These are phyloP conservation scores for Drosophila serrata DNA, from an alignment of 1,140 invertebrate genomes.

Conservation along the genomic window DNA sequence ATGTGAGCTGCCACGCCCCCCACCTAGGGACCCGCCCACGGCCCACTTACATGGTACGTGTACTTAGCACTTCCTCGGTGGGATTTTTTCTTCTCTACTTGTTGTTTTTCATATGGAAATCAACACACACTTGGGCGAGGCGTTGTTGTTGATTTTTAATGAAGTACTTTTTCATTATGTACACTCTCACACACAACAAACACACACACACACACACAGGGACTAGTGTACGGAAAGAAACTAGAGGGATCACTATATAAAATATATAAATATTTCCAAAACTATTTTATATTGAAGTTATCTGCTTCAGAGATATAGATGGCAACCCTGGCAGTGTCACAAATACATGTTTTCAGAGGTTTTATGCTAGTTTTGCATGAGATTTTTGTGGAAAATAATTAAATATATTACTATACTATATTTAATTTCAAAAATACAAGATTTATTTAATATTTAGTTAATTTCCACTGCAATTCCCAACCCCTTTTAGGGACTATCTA, in stretches of 20 bases:
- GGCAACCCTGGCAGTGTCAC: not conserved
- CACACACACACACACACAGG: slow-evolving; percentile 6
- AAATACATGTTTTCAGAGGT: not conserved
- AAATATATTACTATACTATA: not conserved
- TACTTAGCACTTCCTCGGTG: slow-evolving; percentile 77
- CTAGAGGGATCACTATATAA: too few relatives aligned
- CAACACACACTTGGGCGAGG: slow-evolving; percentile 68
- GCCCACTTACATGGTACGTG: slow-evolving; percentile 65
- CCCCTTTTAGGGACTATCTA: not conserved
- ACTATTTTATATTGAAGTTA: too few relatives aligned
- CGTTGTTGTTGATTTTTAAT: slow-evolving; percentile 78
- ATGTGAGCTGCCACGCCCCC: slow-evolving; percentile 40
- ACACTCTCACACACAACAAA: slow-evolving; percentile 29
- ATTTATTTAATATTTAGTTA: too few relatives aligned
- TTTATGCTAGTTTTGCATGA: not conserved
- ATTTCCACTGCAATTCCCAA: not conserved
- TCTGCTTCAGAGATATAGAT: not conserved
- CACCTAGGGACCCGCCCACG: not conserved
- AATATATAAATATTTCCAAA: not conserved
- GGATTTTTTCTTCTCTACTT: slow-evolving; percentile 37
- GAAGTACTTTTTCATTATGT: slow-evolving; percentile 80
- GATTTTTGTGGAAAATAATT: not conserved
- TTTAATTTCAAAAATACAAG: not conserved
- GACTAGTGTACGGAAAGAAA: not conserved
- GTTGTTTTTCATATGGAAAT: slow-evolving; percentile 73